A percentile compares a stretch with the other conserved stretches of the same genome.
Conservation (phyloP, 2,797 vertebrate genomes). For the Emys orbicularis region DNA sequence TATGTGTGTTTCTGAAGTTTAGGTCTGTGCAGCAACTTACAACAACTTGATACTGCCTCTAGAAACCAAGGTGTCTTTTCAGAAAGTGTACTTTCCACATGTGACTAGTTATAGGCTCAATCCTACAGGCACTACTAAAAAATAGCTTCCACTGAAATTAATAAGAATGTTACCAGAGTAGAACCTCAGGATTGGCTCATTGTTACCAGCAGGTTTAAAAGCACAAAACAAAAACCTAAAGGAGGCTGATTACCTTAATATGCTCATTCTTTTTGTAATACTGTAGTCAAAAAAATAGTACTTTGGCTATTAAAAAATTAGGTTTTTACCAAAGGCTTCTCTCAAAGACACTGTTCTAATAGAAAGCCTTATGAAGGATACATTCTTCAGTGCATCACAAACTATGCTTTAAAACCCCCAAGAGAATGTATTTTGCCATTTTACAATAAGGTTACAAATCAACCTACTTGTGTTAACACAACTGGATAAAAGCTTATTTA, state of each 20-base stretch:
- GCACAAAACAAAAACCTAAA: neutral
- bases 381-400: conserved; percentile 54
- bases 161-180: neutral
- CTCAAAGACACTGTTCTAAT: conserved; percentile 20
- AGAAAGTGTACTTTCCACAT: neutral
- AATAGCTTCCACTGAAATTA: neutral
- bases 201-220: neutral
- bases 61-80: neutral
- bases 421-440: conserved; percentile 53
- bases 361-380: neutral
- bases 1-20: neutral
- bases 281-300: conserved; percentile 14
- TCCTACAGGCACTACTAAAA: neutral
- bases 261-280: neutral
- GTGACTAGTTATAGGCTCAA: neutral
- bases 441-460: conserved; percentile 54
- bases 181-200: neutral
- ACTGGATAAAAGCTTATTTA: conserved; percentile 61
- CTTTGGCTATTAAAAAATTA: conserved; percentile 36
- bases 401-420: conserved; percentile 64
- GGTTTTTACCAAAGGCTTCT: conserved; percentile 41
- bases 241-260: conserved; percentile 53
- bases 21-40: conserved; percentile 44
- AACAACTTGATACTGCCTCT: conserved; percentile 14
- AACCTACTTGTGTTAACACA: conserved; percentile 40